phyloP scores from a whole-genome alignment of 92 coral and sea anemone genomes.

The Parazoanthus swiftii region DNA sequence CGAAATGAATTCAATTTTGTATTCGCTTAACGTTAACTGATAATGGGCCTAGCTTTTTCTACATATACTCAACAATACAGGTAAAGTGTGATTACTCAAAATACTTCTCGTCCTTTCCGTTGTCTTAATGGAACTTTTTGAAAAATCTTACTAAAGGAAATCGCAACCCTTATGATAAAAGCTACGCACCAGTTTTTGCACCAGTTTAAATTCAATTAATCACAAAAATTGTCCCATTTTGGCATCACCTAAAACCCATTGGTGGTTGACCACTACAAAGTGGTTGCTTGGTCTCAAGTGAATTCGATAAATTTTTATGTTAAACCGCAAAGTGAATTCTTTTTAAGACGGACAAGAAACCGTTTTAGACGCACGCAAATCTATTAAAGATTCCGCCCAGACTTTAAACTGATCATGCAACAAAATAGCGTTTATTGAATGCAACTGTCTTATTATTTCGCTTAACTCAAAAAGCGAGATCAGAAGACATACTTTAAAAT shows the following conservation, averaged over 20 bases:
- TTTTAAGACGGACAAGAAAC: background rate
- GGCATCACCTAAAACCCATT: background rate
- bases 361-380: background rate
- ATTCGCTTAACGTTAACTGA: background rate
- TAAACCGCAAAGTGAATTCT: constrained; percentile 26
- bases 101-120: background rate
- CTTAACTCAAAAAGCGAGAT: background rate
- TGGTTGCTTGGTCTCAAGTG: background rate
- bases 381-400: background rate
- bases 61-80: no score
- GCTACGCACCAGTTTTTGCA: background rate
- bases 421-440: background rate
- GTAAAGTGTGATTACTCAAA: background rate
- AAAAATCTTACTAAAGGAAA: background rate
- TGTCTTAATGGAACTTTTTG: background rate
- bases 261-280: constrained; percentile 1
- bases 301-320: background rate
- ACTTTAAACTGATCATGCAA: background rate
- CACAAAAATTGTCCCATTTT: constrained; percentile 10
- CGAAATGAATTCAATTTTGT: background rate
- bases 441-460: background rate
- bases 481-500: background rate
- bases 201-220: background rate
- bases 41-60: background rate
- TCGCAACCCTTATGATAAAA: background rate